Evolutionary conservation across 2,113 vertebrate genomes (phyloP), one percentile per base, ranked within the genome.

Genomic region (Peromyscus polionotus): DNA sequence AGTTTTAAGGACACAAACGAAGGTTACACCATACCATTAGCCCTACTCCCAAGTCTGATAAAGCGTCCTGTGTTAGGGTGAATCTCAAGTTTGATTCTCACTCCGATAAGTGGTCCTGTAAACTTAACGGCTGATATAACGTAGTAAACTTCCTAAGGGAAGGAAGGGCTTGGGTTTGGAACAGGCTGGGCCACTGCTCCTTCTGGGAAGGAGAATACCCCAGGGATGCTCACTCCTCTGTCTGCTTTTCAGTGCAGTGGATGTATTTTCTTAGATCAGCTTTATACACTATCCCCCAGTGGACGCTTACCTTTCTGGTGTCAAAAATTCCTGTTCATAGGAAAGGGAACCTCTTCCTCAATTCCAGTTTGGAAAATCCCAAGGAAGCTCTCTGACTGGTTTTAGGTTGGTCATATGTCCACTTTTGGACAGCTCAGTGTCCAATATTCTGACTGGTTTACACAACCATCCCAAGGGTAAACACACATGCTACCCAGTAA

Each of bases 341-440:
- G 51, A 19, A 88, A 80, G 80, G 9, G 1, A 6, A 1, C 54
- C 22, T 63, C 73, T 65, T 54, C 5, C 11, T 84, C 31, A 19
- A 14, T 45, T 88, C 51, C 54, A 7, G 14, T 73, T 51, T 93
- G 51, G 76, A 94, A 95, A 95, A 51, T 95, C 70, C n/a, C 42
- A 48, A 42, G 65, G 63, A 72, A 68, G 39, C 19, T 57, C 39
- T 76, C 48, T 67, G 54, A 13, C 10, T 80, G 72, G 36, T 80
- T 51, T 92, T 75, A 57, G 3, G 61, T 28, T 19, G 80, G 48
- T 95, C 87, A 80, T 8, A 4, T 28, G 59, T 80, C 59, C 31
- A 45, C 48, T 67, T 57, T n/a, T 39, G 39, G 33, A 68, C 31
- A 48, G 48, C 33, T 88, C 54, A 65, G 33, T 83, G 57, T 89